These are phyloP conservation scores for Oligia fasciuncula DNA, from an alignment of 2,888 invertebrate genomes.

Conservation along the genomic window DNA sequence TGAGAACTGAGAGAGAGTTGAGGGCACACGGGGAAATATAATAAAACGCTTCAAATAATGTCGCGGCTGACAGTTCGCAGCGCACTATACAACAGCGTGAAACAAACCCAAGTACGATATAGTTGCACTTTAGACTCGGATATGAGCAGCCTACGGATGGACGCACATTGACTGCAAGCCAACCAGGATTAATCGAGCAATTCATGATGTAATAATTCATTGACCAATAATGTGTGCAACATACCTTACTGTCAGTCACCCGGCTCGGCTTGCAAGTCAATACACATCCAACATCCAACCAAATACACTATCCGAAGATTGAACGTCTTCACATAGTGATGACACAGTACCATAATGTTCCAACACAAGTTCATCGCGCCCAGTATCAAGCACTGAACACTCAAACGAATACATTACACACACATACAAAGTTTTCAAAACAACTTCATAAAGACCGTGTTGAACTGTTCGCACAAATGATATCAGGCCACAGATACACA, in stretches of 20 bases:
- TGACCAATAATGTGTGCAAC: not conserved
- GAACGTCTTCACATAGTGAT: not conserved
- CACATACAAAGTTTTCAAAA: constrained; percentile 43
- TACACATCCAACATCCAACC: constrained; percentile 1
- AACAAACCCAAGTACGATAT: constrained; percentile 50
- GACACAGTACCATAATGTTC: constrained; percentile 21
- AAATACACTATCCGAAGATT: constrained; percentile 4
- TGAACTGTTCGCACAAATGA: constrained; percentile 41
- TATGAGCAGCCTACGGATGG: constrained; percentile 2
- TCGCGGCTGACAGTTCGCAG: constrained; percentile 2
- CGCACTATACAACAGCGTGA: constrained; percentile 30
- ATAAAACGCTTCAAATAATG: not conserved
- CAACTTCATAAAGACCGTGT: constrained; percentile 36
- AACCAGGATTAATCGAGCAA: not conserved
- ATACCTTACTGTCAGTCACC: not conserved
- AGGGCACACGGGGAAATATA: constrained; percentile 27
- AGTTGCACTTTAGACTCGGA: constrained; percentile 15
- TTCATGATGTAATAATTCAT: not conserved
- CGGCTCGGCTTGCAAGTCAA: constrained; percentile 3
- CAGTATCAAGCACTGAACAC: constrained; percentile 55
- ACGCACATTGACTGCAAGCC: constrained; percentile 9
- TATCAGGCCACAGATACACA: constrained; percentile 55
- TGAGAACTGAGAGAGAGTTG: constrained; percentile 31
- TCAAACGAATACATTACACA: constrained; percentile 44
- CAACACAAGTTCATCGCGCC: constrained; percentile 9